Evolutionary conservation across 2,113 vertebrate species (phyloP).

Genomic region (Ciconia boyciana): DNA sequence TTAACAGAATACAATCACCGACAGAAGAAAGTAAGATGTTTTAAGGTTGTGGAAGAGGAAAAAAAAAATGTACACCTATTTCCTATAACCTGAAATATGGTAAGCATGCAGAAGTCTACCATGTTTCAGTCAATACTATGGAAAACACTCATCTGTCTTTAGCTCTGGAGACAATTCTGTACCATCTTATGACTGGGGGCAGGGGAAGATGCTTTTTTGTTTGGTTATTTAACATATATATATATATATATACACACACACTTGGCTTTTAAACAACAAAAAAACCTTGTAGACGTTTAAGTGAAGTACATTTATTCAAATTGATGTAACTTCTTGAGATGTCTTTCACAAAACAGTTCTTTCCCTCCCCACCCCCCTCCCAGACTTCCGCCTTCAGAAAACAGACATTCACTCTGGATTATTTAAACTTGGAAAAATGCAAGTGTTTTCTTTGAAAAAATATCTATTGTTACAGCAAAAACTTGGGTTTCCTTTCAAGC

Average conservation of each 20-base stretch:
- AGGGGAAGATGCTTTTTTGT: not conserved
- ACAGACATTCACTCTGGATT: conserved; percentile 63
- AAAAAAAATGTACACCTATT: not conserved
- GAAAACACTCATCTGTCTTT: not conserved
- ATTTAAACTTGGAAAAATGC: conserved; percentile 77
- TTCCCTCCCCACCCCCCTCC: not conserved
- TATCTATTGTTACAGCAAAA: conserved; percentile 83
- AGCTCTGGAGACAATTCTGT: not conserved
- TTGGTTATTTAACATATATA: too few relatives aligned
- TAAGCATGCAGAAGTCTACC: not conserved
- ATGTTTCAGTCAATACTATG: not conserved
- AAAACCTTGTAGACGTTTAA: not conserved
- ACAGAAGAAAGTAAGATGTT: not conserved
- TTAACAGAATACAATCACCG: not conserved
- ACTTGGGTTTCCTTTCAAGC: conserved; percentile 80
- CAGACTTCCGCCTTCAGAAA: conserved; percentile 48
- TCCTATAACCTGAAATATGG: not conserved
- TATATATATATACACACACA: not conserved
- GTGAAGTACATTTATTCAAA: not conserved
- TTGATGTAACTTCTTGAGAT: not conserved
- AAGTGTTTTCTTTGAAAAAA: conserved; percentile 80
- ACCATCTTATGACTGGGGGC: not conserved
- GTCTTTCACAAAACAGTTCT: not conserved
- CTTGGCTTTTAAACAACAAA: not conserved
- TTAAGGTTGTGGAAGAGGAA: not conserved